phyloP scores from a whole-genome alignment of 1,140 invertebrate genomes.

The Laupala kohalensis region DNA sequence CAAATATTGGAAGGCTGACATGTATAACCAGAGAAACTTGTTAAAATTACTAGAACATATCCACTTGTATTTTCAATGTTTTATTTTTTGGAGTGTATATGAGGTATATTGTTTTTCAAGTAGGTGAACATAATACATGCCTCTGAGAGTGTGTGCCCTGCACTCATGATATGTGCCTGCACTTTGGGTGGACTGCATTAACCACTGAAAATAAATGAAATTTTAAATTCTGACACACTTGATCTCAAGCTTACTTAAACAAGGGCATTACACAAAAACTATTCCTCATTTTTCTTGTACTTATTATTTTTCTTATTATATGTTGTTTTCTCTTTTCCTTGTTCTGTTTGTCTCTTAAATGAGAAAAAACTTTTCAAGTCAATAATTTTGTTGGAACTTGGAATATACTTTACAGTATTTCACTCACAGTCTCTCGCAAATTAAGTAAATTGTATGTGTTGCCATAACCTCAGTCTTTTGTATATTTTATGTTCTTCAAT shows the following conservation, averaged over 20 bases:
- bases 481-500: not conserved
- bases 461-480: not conserved
- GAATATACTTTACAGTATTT: not conserved
- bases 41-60: not conserved
- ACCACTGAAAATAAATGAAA: not conserved
- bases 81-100: not conserved
- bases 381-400: not conserved
- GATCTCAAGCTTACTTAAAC: not conserved
- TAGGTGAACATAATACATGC: too few relatives aligned
- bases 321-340: too few relatives aligned
- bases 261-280: too few relatives aligned
- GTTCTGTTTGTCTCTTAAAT: too few relatives aligned
- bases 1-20: not conserved
- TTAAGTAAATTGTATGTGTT: not conserved
- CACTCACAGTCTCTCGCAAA: not conserved
- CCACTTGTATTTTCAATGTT: not conserved
- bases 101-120: too few relatives aligned
- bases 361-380: not conserved
- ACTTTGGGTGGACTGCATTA: not conserved
- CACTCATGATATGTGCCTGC: not conserved
- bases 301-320: too few relatives aligned
- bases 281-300: too few relatives aligned
- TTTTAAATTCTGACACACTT: not conserved
- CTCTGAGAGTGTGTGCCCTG: not conserved
- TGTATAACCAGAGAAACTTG: not conserved